Conservation (phyloP, 2,797 vertebrate species). For the Phataginus tetradactyla region DNA sequence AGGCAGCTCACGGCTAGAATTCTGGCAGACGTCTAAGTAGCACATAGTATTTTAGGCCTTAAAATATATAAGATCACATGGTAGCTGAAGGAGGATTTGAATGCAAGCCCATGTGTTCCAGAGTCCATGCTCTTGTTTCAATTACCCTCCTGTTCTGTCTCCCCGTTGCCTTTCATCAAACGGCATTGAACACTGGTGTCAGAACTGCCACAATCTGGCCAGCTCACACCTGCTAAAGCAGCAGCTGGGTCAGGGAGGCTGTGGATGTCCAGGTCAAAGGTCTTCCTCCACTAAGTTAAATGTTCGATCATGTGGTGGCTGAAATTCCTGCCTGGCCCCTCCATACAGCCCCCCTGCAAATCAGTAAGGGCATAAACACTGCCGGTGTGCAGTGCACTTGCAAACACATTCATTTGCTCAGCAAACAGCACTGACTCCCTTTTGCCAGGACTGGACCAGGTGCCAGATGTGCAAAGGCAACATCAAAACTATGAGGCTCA, state of each 20-base stretch:
- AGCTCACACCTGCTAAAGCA: not conserved
- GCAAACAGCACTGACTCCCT: not conserved
- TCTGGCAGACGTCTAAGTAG: not conserved
- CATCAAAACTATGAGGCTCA: not conserved
- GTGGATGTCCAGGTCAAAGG: not conserved
- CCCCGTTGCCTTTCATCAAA: not conserved
- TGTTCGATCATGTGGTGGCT: fast-evolving
- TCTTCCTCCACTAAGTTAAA: not conserved
- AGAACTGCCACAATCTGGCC: not conserved
- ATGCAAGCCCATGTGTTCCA: not conserved
- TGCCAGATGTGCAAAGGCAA: not conserved
- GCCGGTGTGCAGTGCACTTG: fast-evolving
- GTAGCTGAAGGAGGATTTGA: not conserved
- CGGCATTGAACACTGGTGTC: fast-evolving
- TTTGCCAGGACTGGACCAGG: not conserved
- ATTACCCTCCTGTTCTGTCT: not conserved
- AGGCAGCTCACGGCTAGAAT: not conserved
- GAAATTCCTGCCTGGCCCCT: not conserved
- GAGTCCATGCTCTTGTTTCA: not conserved
- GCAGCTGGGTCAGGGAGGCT: not conserved
- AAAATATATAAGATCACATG: not conserved
- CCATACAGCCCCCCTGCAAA: not conserved
- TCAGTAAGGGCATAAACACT: not conserved
- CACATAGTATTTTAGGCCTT: not conserved
- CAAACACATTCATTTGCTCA: not conserved